Conservation (phyloP, 2,888 invertebrate species). For the Sialis fuliginosa region DNA sequence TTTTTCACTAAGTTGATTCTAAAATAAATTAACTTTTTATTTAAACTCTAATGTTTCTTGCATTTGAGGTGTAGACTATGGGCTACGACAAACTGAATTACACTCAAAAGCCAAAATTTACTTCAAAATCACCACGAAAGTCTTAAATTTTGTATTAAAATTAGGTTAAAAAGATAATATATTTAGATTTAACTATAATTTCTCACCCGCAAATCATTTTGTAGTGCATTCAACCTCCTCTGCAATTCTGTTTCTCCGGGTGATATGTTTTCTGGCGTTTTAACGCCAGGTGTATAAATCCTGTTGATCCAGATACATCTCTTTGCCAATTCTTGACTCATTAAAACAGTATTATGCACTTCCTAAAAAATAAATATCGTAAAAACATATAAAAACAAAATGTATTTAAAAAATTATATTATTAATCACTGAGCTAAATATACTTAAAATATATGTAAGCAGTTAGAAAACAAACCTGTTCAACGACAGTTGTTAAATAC, state of each 20-base stretch:
- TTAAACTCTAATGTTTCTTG: too few relatives aligned
- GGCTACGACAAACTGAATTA: too few relatives aligned
- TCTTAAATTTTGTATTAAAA: too few relatives aligned
- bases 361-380: conserved; percentile 29
- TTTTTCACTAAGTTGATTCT: conserved; percentile 55
- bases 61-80: too few relatives aligned
- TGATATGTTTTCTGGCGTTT: conserved; percentile 34
- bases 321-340: conserved; percentile 61
- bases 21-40: conserved; percentile 12
- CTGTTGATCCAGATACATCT: conserved; percentile 67
- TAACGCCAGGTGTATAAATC: conserved; percentile 33
- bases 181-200: background rate
- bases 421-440: too few relatives aligned
- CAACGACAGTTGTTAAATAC: conserved; percentile 63
- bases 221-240: conserved; percentile 48
- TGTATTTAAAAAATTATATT: background rate
- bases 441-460: too few relatives aligned
- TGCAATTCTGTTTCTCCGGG: conserved; percentile 43
- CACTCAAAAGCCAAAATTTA: too few relatives aligned
- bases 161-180: background rate
- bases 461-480: conserved; percentile 34
- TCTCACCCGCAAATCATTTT: conserved; percentile 50
- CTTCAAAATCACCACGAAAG: too few relatives aligned
- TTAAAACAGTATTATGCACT: conserved; percentile 63
- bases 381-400: background rate